Evolutionary conservation across 2,888 invertebrate species (phyloP), one percentile per base, ranked within the genome.

Genomic region (Lepidochitona cinerea): DNA sequence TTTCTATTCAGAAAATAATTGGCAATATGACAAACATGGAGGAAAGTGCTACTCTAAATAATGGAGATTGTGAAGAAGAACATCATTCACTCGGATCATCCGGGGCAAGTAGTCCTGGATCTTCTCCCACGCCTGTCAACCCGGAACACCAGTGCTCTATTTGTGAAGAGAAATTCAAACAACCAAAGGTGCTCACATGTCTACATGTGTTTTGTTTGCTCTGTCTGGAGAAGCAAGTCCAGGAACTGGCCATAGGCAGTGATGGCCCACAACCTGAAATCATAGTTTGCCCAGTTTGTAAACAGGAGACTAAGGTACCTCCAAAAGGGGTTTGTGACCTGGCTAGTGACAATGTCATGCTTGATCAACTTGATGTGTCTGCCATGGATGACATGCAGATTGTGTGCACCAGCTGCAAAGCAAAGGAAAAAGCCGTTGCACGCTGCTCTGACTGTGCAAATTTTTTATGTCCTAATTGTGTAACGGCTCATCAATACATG

Each of bases 401-500:
- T 52, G 88, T 92, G 0, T 98, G 98, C 92, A 97, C 97, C 72
- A 97, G 97, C 80, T 98, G 98, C 93, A 98, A 97, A 90, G 95
- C 97, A 85, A 96, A 96, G 92, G 97, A 97, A 92, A 94, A 95
- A 85, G 97, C 97, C 23, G 95, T 97, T 69, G 97, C 97, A 14
- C 94, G 97, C 76, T 98, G 98, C 92, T 95, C 95, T 84, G 97
- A 98, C 90, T 98, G 98, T 92, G 96, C 96, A 87, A 96, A 96
- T 91, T 96, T 97, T 90, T 92, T 98, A 68, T 98, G 98, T 92
- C 94, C 95, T 78, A 96, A 96, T 89, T 98, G 98, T 92, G 96
- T 97, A 87, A 96, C 96, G 53, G 98, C 98, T 74, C 98, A 98
- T 91, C 95, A 96, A 91, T 97, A 95, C 89, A 98, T 98, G 98